These are phyloP conservation scores for Odocoileus virginianus DNA, from an alignment of 2,113 vertebrate genomes.

Conservation along the genomic window DNA sequence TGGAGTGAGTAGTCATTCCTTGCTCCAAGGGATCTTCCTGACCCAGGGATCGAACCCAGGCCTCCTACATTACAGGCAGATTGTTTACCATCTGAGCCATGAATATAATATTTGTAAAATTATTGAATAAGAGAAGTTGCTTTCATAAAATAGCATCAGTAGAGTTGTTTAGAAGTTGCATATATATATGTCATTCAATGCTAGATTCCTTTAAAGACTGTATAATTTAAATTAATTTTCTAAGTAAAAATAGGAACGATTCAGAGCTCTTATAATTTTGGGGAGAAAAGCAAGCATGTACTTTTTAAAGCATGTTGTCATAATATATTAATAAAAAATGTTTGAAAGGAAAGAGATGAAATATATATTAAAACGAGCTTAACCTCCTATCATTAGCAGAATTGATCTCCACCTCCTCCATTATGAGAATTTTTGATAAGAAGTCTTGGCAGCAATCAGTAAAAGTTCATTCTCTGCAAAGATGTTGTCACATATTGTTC, in stretches of 20 bases:
- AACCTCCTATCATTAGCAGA: not conserved
- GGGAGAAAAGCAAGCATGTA: not conserved
- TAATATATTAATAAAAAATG: not conserved
- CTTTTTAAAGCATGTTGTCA: not conserved
- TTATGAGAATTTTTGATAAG: not conserved
- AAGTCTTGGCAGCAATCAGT: not conserved
- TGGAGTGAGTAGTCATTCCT: not conserved
- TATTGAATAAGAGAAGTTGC: not conserved
- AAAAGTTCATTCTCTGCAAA: not conserved
- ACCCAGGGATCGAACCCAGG: not conserved
- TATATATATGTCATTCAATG: not conserved
- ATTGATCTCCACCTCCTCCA: not conserved
- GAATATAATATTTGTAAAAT: not conserved
- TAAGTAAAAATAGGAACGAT: not conserved
- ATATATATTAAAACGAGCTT: not conserved
- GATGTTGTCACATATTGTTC: not conserved
- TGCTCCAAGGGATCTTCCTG: not conserved
- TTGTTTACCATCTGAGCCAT: not conserved
- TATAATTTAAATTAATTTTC: not conserved
- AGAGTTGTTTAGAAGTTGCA: not conserved
- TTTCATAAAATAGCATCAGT: not conserved
- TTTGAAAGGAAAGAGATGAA: not conserved
- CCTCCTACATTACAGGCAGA: not conserved
- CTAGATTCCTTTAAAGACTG: not conserved
- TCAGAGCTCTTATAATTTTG: not conserved